Conservation (phyloP, 2,888 invertebrate species). For the Heliothis peltigera region DNA sequence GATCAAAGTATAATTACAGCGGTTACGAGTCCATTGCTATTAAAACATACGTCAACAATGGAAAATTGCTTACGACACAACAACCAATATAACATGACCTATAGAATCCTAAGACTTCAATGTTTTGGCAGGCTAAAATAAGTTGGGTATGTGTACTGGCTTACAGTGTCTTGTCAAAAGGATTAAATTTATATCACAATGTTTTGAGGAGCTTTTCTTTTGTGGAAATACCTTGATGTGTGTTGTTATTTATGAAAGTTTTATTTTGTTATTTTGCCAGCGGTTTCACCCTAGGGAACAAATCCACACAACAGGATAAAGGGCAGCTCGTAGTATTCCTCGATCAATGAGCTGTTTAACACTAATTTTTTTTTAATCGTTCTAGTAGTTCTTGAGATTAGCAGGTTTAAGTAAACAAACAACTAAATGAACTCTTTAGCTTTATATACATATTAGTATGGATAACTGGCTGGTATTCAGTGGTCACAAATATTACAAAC, state of each 20-base stretch:
- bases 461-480: too few relatives aligned
- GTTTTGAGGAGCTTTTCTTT: constrained; percentile 18
- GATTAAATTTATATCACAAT: constrained; percentile 44
- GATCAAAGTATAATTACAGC: constrained; percentile 33
- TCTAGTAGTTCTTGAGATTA: too few relatives aligned
- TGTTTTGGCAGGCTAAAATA: constrained; percentile 9
- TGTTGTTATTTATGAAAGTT: background rate
- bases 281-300: too few relatives aligned
- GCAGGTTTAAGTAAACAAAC: too few relatives aligned
- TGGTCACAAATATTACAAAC: too few relatives aligned
- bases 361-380: too few relatives aligned
- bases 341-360: too few relatives aligned
- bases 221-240: constrained; percentile 4
- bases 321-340: too few relatives aligned
- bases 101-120: background rate
- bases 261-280: too few relatives aligned
- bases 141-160: background rate
- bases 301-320: too few relatives aligned
- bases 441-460: too few relatives aligned
- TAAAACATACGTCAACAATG: constrained; percentile 25
- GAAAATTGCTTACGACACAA: constrained; percentile 33
- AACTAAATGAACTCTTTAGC: too few relatives aligned
- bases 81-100: constrained; percentile 13
- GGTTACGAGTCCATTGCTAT: constrained; percentile 32
- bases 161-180: constrained; percentile 19